A percentile compares a stretch with the other conserved stretches of the same genome.
These are phyloP conservation scores for Leptopterna dolabrata DNA, from an alignment of 2,888 invertebrate genomes.

Conservation along the genomic window DNA sequence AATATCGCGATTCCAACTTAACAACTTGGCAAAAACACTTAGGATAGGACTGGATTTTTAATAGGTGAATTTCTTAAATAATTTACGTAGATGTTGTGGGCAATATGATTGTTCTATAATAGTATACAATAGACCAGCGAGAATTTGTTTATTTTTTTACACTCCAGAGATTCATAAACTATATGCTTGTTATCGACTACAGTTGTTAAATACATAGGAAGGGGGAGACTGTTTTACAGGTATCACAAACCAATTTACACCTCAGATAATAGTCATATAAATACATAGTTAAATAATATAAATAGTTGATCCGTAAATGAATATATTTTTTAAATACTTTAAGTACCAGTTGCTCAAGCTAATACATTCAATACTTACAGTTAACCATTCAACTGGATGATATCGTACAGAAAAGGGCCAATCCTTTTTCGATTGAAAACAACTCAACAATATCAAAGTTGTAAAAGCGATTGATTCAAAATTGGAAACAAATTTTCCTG, in stretches of 20 bases:
- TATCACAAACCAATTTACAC: slow-evolving; percentile 53
- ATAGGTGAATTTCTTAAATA: slow-evolving; percentile 44
- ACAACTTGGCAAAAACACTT: slow-evolving; percentile 59
- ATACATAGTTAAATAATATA: slow-evolving; percentile 47
- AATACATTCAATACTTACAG: slow-evolving; percentile 47
- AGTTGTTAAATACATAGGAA: slow-evolving; percentile 57
- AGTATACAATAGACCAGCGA: slow-evolving; percentile 59
- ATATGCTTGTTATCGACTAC: slow-evolving; percentile 59
- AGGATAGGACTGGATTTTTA: slow-evolving; percentile 50
- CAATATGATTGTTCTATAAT: slow-evolving; percentile 58
- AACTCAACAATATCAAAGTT: background rate
- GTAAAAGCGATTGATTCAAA: slow-evolving; percentile 11
- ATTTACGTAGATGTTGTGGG: slow-evolving; percentile 39
- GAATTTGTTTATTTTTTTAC: slow-evolving; percentile 60
- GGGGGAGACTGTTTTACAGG: slow-evolving; percentile 60
- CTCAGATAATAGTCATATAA: slow-evolving; percentile 54
- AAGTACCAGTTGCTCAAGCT: slow-evolving; percentile 55
- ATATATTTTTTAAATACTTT: slow-evolving; percentile 54
- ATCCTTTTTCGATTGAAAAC: slow-evolving; percentile 28
- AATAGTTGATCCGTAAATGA: slow-evolving; percentile 53
- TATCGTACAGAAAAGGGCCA: slow-evolving; percentile 53
- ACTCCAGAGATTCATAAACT: slow-evolving; percentile 55
- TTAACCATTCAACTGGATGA: slow-evolving; percentile 47
- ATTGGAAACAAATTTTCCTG: background rate
- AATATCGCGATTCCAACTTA: slow-evolving; percentile 51